Evolutionary conservation across 1,140 invertebrate genomes (phyloP).

Genomic region (Drosophila orosa): DNA sequence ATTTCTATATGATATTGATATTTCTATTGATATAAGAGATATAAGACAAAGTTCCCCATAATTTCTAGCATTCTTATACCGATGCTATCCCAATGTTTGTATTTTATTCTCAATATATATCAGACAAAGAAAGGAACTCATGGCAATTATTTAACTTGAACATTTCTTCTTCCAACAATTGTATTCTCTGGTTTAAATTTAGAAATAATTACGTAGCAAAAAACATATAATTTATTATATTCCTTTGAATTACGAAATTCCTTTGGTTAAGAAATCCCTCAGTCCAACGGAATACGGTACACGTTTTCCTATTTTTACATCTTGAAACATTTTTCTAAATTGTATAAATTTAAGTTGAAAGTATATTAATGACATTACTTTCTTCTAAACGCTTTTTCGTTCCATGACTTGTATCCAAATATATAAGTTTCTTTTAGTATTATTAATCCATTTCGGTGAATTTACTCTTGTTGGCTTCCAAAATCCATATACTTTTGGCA

Average conservation of each 20-base stretch:
- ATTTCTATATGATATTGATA: too few species aligned
- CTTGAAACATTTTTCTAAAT: conserved; percentile 1
- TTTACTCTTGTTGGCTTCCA: background rate
- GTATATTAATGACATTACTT: background rate
- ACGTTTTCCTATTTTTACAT: background rate
- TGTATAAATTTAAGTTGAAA: background rate
- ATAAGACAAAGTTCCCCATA: too few species aligned
- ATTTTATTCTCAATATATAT: background rate
- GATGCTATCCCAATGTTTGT: too few species aligned
- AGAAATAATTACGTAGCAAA: background rate
- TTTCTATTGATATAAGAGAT: too few species aligned
- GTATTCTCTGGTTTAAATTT: background rate
- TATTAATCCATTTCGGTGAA: background rate
- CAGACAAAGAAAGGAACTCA: background rate
- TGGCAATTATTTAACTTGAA: background rate
- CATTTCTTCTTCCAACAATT: background rate
- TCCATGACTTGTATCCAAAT: conserved; percentile 5
- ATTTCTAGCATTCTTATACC: too few species aligned
- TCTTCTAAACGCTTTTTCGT: background rate
- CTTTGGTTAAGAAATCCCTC: background rate
- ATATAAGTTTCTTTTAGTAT: background rate
- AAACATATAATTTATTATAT: conserved; percentile 11
- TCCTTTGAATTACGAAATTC: background rate
- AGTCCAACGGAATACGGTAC: background rate
- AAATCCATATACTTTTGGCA: background rate